Percentiles rank a stretch among this genome's conserved stretches.
These are phyloP conservation scores for Liasis olivaceus DNA, from an alignment of 2,797 vertebrate genomes.

Conservation along the genomic window DNA sequence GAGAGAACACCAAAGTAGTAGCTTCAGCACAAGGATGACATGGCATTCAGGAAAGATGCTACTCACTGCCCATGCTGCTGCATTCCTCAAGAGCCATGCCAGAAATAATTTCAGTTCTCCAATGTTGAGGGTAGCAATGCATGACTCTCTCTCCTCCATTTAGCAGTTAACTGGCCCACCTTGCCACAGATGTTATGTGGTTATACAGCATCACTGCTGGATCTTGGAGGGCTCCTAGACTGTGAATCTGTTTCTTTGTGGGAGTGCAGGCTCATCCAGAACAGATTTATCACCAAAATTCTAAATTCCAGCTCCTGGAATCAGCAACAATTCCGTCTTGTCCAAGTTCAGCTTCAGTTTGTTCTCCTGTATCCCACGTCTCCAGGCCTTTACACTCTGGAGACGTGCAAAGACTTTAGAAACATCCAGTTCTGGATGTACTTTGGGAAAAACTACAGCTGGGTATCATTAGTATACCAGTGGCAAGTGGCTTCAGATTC, in stretches of 20 bases:
- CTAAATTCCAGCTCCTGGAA: background rate
- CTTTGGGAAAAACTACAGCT: background rate
- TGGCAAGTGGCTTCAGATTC: background rate
- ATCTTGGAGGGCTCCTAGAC: background rate
- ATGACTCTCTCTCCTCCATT: background rate
- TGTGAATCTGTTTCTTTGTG: background rate
- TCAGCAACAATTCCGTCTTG: background rate
- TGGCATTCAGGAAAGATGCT: background rate
- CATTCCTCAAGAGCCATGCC: background rate
- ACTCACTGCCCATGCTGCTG: background rate
- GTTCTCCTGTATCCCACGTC: background rate
- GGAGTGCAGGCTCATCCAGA: background rate
- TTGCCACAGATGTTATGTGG: background rate
- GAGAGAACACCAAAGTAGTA: too few relatives aligned
- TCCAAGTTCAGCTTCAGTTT: background rate
- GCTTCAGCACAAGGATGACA: too few relatives aligned
- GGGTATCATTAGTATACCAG: background rate
- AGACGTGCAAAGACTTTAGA: background rate
- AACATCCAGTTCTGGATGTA: background rate
- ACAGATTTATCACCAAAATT: background rate
- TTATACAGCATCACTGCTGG: background rate
- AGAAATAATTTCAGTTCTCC: background rate
- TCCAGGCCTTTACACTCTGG: background rate
- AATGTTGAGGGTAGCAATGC: background rate
- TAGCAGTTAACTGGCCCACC: background rate